phyloP scores from a whole-genome alignment of 2,888 invertebrate genomes.

The Pristionchus maxplancki region DNA sequence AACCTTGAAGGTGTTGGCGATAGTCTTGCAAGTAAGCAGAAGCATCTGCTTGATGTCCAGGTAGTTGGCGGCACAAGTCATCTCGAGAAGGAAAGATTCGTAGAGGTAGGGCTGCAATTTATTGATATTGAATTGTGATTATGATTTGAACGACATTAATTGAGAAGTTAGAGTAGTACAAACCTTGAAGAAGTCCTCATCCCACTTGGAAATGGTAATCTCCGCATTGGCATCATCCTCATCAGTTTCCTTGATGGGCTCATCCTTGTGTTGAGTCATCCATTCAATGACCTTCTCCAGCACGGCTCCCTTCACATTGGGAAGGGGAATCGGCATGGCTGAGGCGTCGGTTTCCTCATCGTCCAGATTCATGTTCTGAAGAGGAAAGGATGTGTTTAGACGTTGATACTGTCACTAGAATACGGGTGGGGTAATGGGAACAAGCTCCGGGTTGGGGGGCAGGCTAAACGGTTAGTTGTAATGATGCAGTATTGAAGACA shows the following conservation, averaged over 20 bases:
- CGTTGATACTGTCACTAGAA: no score
- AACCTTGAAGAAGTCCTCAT: slow-evolving; percentile 97
- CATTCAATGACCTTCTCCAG: slow-evolving; percentile 76
- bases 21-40: background rate
- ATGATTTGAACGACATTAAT: no score
- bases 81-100: background rate
- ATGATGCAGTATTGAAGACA: no score
- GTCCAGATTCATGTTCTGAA: background rate
- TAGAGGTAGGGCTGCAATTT: background rate
- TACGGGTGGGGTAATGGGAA: background rate
- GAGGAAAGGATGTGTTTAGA: no score
- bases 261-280: slow-evolving; percentile 84
- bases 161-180: no score
- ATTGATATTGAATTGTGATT: no score
- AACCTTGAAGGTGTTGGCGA: background rate
- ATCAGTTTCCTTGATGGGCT: slow-evolving; percentile 93
- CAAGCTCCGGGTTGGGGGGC: background rate
- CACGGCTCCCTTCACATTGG: background rate
- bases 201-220: slow-evolving; percentile 97
- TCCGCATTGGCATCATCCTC: slow-evolving; percentile 98
- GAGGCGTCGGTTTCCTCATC: background rate
- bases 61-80: background rate
- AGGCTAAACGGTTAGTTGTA: background rate
- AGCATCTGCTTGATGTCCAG: background rate
- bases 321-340: background rate